Base-by-base conservation (phyloP, 2,113 vertebrate genomes). In the Globicephala melas region DNA sequence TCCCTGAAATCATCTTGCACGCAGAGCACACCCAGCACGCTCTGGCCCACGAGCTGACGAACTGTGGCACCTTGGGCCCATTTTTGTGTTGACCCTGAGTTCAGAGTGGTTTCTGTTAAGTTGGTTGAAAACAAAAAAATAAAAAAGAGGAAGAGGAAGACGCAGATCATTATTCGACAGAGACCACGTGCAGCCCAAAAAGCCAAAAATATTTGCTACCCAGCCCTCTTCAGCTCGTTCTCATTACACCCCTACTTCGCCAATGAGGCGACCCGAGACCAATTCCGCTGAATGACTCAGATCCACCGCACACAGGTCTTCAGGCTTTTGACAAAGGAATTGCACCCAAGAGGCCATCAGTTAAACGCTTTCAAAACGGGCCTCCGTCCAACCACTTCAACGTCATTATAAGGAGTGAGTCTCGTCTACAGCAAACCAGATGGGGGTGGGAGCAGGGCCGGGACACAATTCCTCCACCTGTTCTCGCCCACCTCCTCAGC, bases 31-130 rank as follows among this genome's bases (percentile, higher is more conserved):
- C 31, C 28, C 91, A 74, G 81, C 1, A 0, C 23, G 0, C 6
- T 21, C 18, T 8, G 50, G n/a, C 18, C n/a, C 13, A 76, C 21
- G 2, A 33, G 28, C 15, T 28, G 60, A 18, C 50, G 58, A n/a
- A 70, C 41, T n/a, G 36, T 0, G 17, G 60, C 3, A 1, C 8
- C 8, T 0, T 36, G 55, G 44, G 44, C 26, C 26, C 20, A 21
- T 36, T 74, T 71, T n/a, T 36, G 17, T 25, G 60, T 1, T 9
- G 28, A 68, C 23, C 38, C 31, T 0, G 0, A 91, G 44, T 50
- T 60, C 71, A 41, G 31, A 71, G 65, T 55, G 63, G 18, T 41
- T 65, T 83, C 41, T 25, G 70, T 60, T 81, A 25, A 38, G 44
- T 81, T 23, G 18, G 26, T 81, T 25, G 44, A 23, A 21, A 33